phyloP scores from a whole-genome alignment of 2,888 invertebrate species.

The Aleiodes testaceus region DNA sequence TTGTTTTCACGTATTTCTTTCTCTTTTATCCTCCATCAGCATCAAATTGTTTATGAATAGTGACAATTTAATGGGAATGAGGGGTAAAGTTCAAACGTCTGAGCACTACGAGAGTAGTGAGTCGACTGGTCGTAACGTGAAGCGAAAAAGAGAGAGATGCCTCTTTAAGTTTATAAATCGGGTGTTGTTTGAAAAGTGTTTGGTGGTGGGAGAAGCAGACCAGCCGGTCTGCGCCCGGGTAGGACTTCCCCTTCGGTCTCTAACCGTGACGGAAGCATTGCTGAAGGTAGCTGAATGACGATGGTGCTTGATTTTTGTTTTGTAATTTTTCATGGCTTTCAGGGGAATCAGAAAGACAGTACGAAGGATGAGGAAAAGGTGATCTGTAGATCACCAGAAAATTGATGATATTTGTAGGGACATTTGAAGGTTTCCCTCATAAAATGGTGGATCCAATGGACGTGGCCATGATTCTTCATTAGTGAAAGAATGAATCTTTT shows the following conservation, averaged over 20 bases:
- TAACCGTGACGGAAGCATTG: slow-evolving; percentile 1
- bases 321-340: background rate
- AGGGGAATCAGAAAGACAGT: background rate
- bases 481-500: too few species aligned
- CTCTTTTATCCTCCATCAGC: background rate
- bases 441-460: too few species aligned
- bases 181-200: slow-evolving; percentile 20
- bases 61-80: background rate
- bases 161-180: background rate
- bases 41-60: background rate
- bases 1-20: too few species aligned
- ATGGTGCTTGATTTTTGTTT: slow-evolving; percentile 1
- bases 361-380: too few species aligned
- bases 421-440: too few species aligned
- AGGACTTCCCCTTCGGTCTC: background rate
- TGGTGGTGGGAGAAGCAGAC: slow-evolving; percentile 9
- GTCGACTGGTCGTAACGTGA: slow-evolving; percentile 57
- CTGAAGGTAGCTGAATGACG: background rate
- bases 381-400: too few species aligned
- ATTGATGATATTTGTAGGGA: too few species aligned
- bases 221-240: slow-evolving; percentile 17
- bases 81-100: slow-evolving; percentile 35
- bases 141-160: slow-evolving; percentile 44
- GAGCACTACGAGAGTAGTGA: slow-evolving; percentile 59
- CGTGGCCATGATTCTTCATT: too few species aligned